These are phyloP conservation scores for Ammospiza maritima DNA, from an alignment of 2,797 vertebrate species.

Conservation along the genomic window DNA sequence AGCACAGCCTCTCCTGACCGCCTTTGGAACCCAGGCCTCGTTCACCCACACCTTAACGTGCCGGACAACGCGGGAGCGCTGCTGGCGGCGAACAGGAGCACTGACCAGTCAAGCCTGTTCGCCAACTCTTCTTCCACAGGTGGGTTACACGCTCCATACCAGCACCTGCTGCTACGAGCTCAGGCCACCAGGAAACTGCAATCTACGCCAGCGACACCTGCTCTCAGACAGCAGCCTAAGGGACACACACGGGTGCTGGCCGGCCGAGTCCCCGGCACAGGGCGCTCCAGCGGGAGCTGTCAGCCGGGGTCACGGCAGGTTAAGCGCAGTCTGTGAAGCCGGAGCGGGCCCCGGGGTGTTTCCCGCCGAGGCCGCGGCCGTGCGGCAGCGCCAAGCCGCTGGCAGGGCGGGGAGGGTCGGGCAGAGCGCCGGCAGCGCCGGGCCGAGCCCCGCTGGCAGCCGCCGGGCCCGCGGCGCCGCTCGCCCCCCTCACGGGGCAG, in stretches of 20 bases:
- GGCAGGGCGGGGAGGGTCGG: background rate
- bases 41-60: background rate
- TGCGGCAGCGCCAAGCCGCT: background rate
- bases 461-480: background rate
- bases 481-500: background rate
- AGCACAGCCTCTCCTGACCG: background rate
- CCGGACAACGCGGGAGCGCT: background rate
- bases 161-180: background rate
- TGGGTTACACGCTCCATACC: background rate
- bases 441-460: background rate
- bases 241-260: rapidly evolving
- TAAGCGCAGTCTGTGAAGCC: background rate
- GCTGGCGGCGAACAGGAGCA: background rate
- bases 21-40: background rate
- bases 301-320: background rate
- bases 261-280: rapidly evolving
- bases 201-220: rapidly evolving
- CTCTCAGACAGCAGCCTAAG: background rate
- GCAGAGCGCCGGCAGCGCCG: background rate
- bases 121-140: background rate
- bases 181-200: background rate
- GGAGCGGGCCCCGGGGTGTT: too few relatives aligned
- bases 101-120: slow-evolving; percentile 21
- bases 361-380: background rate
- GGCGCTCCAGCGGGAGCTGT: background rate